Evolutionary conservation across 2,888 invertebrate species (phyloP), one percentile per base, ranked within the genome.

Genomic region (Amblyjoppa proteus): DNA sequence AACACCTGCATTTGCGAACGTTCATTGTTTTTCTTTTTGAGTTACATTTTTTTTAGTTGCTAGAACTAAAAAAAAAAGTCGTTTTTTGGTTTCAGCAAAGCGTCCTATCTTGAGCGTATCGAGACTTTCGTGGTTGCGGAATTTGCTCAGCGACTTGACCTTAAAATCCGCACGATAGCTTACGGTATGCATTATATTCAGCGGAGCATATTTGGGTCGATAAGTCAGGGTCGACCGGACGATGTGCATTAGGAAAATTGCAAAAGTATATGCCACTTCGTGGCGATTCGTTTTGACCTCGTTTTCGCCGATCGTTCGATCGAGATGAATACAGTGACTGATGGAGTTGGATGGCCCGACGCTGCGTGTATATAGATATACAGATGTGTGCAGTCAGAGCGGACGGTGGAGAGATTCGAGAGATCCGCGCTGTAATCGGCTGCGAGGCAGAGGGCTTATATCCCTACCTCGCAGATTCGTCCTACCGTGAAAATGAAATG

Each of bases 241-340:
- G 76, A 61, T 76, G 45, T 45, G 81, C 84, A 84, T 84, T 84
- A 81, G 81, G 66, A 84, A 84, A 81, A 84, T 81, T 84, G 81
- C 51, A 73, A 68, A 58, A 56, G 20, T 58, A 58, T 66, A 71
- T 66, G 28, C 16, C 3, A 28, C 45, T 45, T 81, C 51, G 51
- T 20, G 38, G 66, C 49, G 64, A 84, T 66, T 71, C 81, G 20
- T 73, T 64, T 49, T 68, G 81, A 81, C 84, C 84, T 73, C 81
- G 41, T 81, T 84, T 81, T 64, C 38, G 31, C 73, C 68, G 73
- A 84, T 80, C 70, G 45, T 71, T 70, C 58, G 70, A 84, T 71
- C 61, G 49, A 76, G 53, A 76, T 80, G 84, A 76, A 81, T 81
- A 73, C 34, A 73, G 34, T 20, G 49, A 58, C 53, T 38, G 20